Evolutionary conservation across 1,140 invertebrate species (phyloP).

Genomic region (Drosophila melanica): DNA sequence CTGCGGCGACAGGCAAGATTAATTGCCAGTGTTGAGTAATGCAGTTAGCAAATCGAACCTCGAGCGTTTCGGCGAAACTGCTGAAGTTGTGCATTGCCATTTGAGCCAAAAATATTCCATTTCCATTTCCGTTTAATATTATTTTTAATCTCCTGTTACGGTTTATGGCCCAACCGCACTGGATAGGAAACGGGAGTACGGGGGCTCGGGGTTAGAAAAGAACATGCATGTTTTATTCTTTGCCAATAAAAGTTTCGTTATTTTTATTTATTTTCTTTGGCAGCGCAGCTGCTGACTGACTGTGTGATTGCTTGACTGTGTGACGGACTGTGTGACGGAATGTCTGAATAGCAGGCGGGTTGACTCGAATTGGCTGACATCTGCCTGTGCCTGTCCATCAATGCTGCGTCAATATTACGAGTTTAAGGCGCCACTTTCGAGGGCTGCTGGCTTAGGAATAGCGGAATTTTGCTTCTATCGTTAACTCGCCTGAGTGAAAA

Average conservation of each 20-base stretch:
- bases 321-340: background rate
- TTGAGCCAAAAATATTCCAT: conserved; percentile 75
- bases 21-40: conserved; percentile 59
- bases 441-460: conserved; percentile 12
- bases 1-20: conserved; percentile 57
- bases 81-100: conserved; percentile 13
- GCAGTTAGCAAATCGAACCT: conserved; percentile 30
- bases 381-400: conserved; percentile 18
- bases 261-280: conserved; percentile 5
- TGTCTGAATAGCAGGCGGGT: conserved; percentile 20
- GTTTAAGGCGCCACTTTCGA: conserved; percentile 11
- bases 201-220: background rate
- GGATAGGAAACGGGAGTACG: background rate
- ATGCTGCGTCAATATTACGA: conserved; percentile 8
- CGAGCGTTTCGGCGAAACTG: background rate
- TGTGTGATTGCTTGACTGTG: conserved; percentile 20
- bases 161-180: conserved; percentile 54
- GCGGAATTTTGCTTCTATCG: conserved; percentile 39
- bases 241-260: conserved; percentile 69
- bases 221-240: conserved; percentile 75
- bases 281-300: conserved; percentile 32
- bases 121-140: conserved; percentile 79
- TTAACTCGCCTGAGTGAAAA: conserved; percentile 70
- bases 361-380: conserved; percentile 61
- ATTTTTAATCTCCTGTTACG: conserved; percentile 74